phyloP scores from a whole-genome alignment of 2,113 vertebrate genomes.

The Pomatostomus ruficeps region DNA sequence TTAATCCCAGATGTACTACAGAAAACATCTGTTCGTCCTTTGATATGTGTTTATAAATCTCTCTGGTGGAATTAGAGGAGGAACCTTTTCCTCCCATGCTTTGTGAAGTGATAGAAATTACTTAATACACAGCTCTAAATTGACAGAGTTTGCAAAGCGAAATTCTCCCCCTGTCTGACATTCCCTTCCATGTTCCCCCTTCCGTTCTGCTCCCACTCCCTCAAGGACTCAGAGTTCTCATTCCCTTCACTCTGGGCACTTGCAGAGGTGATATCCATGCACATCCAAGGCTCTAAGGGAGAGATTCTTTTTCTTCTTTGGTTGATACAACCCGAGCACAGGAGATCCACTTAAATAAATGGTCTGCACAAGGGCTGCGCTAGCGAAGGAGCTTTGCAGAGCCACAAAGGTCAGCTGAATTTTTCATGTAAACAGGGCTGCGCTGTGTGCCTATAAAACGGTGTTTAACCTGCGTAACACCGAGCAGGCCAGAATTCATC shows the following conservation, averaged over 20 bases:
- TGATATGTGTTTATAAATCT: not conserved
- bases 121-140: not conserved
- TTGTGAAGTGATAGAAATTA: not conserved
- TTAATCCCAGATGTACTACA: not conserved
- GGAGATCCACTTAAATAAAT: not conserved
- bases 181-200: not conserved
- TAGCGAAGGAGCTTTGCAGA: not conserved
- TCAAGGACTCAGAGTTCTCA: not conserved
- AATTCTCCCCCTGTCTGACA: not conserved
- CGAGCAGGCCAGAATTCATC: not conserved
- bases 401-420: not conserved
- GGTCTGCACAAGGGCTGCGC: not conserved
- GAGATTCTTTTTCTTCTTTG: not conserved
- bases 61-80: not conserved
- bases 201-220: not conserved
- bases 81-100: not conserved
- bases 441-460: not conserved
- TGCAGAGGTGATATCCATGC: not conserved
- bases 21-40: not conserved
- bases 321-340: not conserved
- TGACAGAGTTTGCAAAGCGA: not conserved
- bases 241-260: not conserved
- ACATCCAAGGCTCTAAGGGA: not conserved
- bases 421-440: conserved; percentile 12
- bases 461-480: not conserved